phyloP scores from a whole-genome alignment of 1,140 invertebrate species.

The Cydia strobilella region DNA sequence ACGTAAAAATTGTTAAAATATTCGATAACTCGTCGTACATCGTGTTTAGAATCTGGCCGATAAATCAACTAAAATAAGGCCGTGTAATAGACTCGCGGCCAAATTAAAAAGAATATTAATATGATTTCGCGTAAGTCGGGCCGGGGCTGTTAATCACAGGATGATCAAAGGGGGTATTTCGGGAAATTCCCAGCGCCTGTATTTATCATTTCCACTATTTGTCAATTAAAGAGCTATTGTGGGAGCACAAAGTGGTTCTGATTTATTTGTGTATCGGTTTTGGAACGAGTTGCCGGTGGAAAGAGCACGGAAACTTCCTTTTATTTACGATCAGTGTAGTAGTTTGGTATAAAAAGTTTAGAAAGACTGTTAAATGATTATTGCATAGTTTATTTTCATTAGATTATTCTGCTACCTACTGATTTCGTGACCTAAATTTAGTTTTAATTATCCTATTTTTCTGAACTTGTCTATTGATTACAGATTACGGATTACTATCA shows the following conservation, averaged over 20 bases:
- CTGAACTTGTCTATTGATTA: too few species aligned
- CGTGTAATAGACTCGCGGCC: slow-evolving; percentile 52
- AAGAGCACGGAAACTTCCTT: slow-evolving; percentile 23
- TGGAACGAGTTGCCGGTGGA: slow-evolving; percentile 26
- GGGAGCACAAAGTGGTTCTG: slow-evolving; percentile 67
- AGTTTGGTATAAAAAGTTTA: slow-evolving; percentile 42
- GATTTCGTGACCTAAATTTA: too few species aligned
- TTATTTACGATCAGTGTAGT: slow-evolving; percentile 11
- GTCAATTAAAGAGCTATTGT: slow-evolving; percentile 79
- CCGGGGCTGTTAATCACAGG: slow-evolving; percentile 71
- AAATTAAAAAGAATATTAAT: slow-evolving; percentile 79
- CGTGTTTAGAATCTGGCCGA: slow-evolving; percentile 41
- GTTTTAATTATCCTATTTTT: too few species aligned
- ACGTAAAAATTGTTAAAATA: slow-evolving; percentile 28
- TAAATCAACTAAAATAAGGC: slow-evolving; percentile 70
- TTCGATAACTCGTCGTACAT: slow-evolving; percentile 33
- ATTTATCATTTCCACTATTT: slow-evolving; percentile 80
- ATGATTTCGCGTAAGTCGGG: slow-evolving; percentile 58
- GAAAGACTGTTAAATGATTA: slow-evolving; percentile 38
- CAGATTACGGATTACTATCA: too few species aligned
- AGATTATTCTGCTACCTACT: too few species aligned
- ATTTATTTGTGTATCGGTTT: slow-evolving; percentile 65
- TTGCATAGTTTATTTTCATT: slow-evolving; percentile 34
- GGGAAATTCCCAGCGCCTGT: slow-evolving; percentile 67
- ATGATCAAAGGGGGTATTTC: slow-evolving; percentile 78